Evolutionary conservation across 2,888 invertebrate genomes (phyloP), one percentile per base, ranked within the genome.

Genomic region (Chelonus formosanus): DNA sequence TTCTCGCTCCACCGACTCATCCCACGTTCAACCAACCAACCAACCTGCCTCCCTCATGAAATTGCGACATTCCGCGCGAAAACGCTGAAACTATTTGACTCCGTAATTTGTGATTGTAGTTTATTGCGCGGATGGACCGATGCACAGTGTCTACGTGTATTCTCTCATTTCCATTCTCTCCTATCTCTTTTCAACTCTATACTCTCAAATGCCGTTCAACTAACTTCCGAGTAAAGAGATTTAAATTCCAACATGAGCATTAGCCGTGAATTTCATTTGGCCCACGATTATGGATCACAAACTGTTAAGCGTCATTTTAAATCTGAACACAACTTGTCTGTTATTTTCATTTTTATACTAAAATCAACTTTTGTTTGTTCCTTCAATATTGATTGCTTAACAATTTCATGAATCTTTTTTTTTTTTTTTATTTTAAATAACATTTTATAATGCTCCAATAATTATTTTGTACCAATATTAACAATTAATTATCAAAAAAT

Each of bases 21-120:
- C n/a, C 45, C 34, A 65, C 54, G 43, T 61, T 62, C 57, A 53
- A 61, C 56, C 53, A 59, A 67, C 56, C 67, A 63, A 67, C 69
- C 67, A 60, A 68, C 69, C 70, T 63, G 60, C 62, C 70, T 68
- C 69, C 64, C 62, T 72, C 72, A 75, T 78, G 77, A 81, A 78
- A 78, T 78, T 79, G 74, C 76, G 83, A 83, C 84, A 84, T 84
- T 84, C 84, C 83, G 80, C 76, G 79, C 76, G 80, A 55, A 80
- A 80, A 82, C 80, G 81, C 81, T 81, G 78, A 82, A 83, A 83
- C 83, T 84, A 83, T 84, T 83, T 78, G 83, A 83, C 83, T 83
- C 80, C 69, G 83, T 83, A 84, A 84, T 84, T 84, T 81, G 84
- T 83, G 83, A 84, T 84, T 81, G 83, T 83, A 82, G 82, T 84